Conservation (phyloP, 2,888 invertebrate species). For the Chelonus formosanus region DNA sequence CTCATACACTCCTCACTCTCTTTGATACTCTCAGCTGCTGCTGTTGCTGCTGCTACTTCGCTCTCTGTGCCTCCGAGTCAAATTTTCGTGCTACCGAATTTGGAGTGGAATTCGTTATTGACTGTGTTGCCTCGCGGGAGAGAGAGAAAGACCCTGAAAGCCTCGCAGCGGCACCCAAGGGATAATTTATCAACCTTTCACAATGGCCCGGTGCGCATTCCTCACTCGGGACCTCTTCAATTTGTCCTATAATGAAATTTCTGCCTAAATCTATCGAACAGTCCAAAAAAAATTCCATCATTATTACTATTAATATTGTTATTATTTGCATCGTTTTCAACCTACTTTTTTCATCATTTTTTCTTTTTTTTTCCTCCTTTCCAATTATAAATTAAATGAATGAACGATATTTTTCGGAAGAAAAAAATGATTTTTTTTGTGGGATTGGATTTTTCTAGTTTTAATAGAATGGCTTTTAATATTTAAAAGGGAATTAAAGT, state of each 20-base stretch:
- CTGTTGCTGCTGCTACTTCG: not conserved
- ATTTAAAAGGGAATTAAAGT: too few species aligned
- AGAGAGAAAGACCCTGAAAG: constrained; percentile 1
- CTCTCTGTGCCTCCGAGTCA: constrained; percentile 38
- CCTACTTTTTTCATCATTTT: not conserved
- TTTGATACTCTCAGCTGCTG: not conserved
- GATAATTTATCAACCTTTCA: constrained; percentile 29
- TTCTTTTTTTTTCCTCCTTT: too few species aligned
- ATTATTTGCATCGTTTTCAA: too few species aligned
- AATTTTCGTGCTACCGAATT: constrained; percentile 46
- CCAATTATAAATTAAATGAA: too few species aligned
- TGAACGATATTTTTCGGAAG: too few species aligned
- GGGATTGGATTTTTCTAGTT: too few species aligned
- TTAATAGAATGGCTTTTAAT: too few species aligned
- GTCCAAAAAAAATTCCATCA: not conserved
- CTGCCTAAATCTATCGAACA: constrained; percentile 9
- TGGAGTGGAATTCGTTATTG: constrained; percentile 40
- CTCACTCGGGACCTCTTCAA: constrained; percentile 27
- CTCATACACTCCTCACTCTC: constrained; percentile 1
- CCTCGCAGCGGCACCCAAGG: constrained; percentile 7
- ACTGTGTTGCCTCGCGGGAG: constrained; percentile 5
- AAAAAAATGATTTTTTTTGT: too few species aligned
- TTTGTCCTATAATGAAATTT: constrained; percentile 28
- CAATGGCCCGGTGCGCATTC: constrained; percentile 24
- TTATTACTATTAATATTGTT: too few species aligned